Base-by-base conservation (phyloP, 2,888 invertebrate genomes). In the Mythimna albipuncta region DNA sequence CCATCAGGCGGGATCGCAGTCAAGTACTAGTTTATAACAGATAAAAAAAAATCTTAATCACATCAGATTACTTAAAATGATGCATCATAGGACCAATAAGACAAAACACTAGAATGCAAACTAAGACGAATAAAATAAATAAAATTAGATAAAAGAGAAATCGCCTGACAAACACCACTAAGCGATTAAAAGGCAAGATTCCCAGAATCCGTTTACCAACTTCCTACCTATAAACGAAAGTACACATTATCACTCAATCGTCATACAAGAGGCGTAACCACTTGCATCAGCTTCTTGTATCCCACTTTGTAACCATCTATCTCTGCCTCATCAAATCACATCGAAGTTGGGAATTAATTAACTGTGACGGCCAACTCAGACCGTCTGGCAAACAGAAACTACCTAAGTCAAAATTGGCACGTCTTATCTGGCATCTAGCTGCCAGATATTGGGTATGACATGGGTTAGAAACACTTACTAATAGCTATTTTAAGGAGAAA, bases 281-380 rank as follows among this genome's bases (percentile, higher is more conserved):
- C 65, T 79, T 73, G 64, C 72, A 69, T 69, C 62, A 76, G 55
- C 54, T 68, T 66, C 66, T 77, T 66, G 66, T 62, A 64, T 67
- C 50, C 61, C 63, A 75, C 41, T 83, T 59, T 69, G 69, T 68
- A 77, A 71, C 86, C 85, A 91, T 92, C 87, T 89, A 91, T 93
- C 90, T 89, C 86, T 87, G 90, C 88, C 90, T 91, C 90, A 90
- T 93, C 91, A 92, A 90, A 89, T 86, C 83, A 79, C 86, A 88
- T 90, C 88, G 83, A 90, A 93, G 89, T 92, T 93, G 82, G 83
- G 87, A 93, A 92, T 94, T 94, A 94, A 95, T 94, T 94, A 93
- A 92, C 91, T 88, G 87, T 83, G 85, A 80, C 83, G 82, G 84
- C 89, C 87, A 89, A 91, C 84, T 90, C 85, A 75, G 85, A 82